Evolutionary conservation across 2,797 vertebrate species (phyloP), one percentile per base, ranked within the genome.

Genomic region (Falco naumanni): DNA sequence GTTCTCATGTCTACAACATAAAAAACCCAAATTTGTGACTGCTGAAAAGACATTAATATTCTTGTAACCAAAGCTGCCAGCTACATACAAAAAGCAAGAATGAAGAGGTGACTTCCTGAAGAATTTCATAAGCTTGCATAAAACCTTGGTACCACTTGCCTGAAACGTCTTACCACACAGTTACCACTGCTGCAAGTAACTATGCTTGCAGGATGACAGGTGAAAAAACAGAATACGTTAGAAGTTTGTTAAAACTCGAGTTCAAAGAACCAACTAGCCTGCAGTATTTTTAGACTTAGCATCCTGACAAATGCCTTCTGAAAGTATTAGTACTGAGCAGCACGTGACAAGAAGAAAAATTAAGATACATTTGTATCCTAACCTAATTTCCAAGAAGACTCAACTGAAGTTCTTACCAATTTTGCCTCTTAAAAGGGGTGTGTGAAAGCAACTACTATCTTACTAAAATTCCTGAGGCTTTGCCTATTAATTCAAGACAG

Each of bases 1-100:
- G 31, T 82, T 89, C 94, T 94, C 61, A 59, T 89, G 78, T 90
- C 75, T 91, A 93, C 50, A 93, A 80, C 16, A 92, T 57, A 87
- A 54, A 33, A 41, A 95, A 66, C 1, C 1, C 50, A 60, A 37
- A 87, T 82, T 39, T 88, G 87, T 34, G 74, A 39, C 69, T 91
- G 64, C 41, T 10, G 34, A 92, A 84, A 75, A 81, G 47, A 21
- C 25, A 64, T 78, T 89, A 64, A 48, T 65, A 8, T n/a, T 93
- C 53, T 89, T 60, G 56, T 92, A 95, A 94, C 82, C 64, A 95
- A 91, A 94, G 22, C 50, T 93, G 50, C 66, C 80, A 90, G 29
- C 29, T 84, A 93, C 37, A 41, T 25, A 48, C 15, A 82, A 66
- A 84, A 72, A 53, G 5, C 34, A 22, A 85, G 33, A 92, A 59